These are phyloP conservation scores for Cheilosia pagana DNA, from an alignment of 2,888 invertebrate genomes.

Conservation along the genomic window DNA sequence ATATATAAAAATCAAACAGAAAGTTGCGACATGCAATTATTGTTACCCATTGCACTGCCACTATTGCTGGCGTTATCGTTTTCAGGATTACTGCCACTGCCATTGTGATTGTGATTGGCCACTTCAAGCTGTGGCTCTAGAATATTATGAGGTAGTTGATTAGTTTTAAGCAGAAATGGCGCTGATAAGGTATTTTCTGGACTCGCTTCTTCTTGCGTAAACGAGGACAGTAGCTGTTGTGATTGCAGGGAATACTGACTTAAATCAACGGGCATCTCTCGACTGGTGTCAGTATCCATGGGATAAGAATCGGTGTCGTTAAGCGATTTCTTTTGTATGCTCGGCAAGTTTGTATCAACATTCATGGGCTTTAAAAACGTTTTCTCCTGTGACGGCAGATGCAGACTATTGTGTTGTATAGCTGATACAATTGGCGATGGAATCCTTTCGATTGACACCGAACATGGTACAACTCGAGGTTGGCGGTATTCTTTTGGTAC, in stretches of 20 bases:
- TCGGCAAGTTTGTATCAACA: not conserved
- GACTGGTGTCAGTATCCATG: not conserved
- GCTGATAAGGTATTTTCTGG: constrained; percentile 1
- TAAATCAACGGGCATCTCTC: constrained; percentile 35
- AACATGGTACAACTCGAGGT: constrained; percentile 24
- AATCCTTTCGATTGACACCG: constrained; percentile 56
- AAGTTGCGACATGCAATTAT: constrained; percentile 13
- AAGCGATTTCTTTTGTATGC: constrained; percentile 1
- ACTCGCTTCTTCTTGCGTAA: not conserved
- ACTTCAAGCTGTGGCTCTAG: not conserved
- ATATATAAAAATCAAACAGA: constrained; percentile 1
- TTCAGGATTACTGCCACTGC: constrained; percentile 22
- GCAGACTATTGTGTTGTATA: constrained; percentile 36
- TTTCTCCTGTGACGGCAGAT: constrained; percentile 1
- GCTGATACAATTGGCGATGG: constrained; percentile 61
- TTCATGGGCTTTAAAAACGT: constrained; percentile 1
- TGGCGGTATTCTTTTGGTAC: constrained; percentile 22
- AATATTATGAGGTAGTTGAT: constrained; percentile 34
- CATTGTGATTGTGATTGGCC: not conserved
- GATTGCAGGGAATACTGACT: constrained; percentile 31
- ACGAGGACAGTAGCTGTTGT: constrained; percentile 1
- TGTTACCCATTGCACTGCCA: constrained; percentile 24
- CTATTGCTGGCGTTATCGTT: constrained; percentile 11
- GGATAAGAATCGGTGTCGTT: not conserved
- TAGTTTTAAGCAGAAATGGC: constrained; percentile 7